Conservation (phyloP, 2,113 vertebrate species). For the Ammodytes dubius region DNA sequence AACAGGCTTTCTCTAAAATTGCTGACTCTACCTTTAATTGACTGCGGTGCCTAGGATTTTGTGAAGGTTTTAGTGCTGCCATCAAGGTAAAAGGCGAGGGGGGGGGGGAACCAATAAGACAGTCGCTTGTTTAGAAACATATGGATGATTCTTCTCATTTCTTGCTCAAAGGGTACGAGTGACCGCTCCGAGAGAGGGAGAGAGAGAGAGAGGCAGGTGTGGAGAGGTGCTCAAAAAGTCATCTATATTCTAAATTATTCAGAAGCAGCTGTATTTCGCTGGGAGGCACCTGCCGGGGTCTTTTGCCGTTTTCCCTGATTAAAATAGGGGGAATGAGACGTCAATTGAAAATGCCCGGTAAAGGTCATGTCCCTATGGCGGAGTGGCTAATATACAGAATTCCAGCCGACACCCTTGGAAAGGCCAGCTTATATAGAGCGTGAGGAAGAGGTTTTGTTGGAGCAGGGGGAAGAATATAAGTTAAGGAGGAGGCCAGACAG, state of each 20-base stretch:
- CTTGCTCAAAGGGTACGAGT: not conserved
- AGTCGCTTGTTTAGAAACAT: constrained; percentile 7
- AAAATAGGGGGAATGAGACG: constrained; percentile 32
- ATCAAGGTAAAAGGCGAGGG: constrained; percentile 31
- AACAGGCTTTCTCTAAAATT: not conserved
- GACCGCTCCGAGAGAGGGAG: constrained; percentile 8
- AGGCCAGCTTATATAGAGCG: constrained; percentile 43
- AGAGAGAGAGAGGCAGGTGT: not conserved
- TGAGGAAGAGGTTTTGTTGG: constrained; percentile 30
- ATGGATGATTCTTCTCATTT: not conserved
- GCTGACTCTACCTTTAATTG: constrained; percentile 13
- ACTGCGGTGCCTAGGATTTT: constrained; percentile 10
- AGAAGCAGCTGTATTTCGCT: constrained; percentile 30
- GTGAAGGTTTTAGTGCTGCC: constrained; percentile 12
- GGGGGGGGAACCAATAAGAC: not conserved
- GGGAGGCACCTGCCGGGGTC: constrained; percentile 27
- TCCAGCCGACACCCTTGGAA: constrained; percentile 12
- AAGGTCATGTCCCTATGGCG: constrained; percentile 62
- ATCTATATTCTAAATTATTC: constrained; percentile 68
- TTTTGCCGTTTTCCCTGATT: constrained; percentile 46
- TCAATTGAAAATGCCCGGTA: constrained; percentile 50
- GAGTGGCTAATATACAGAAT: constrained; percentile 25
- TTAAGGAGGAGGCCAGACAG: constrained; percentile 56
- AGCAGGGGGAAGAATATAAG: constrained; percentile 22
- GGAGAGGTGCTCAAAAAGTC: constrained; percentile 24